phyloP scores from a whole-genome alignment of 2,113 vertebrate genomes.

The Notarius quadriscutis region DNA sequence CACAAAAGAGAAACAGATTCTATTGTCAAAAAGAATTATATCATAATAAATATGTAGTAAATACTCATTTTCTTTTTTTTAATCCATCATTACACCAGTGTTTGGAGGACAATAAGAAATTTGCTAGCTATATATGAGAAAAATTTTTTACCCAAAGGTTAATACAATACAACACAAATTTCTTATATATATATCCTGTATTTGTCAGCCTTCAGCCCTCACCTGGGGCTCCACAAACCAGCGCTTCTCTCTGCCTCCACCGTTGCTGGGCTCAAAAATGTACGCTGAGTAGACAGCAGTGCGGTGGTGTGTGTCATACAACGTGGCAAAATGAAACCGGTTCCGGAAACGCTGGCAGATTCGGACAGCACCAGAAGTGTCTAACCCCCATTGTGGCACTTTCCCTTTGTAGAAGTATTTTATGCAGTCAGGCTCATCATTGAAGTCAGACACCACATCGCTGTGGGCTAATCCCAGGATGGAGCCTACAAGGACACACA shows the following conservation, averaged over 20 bases:
- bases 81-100: neutral
- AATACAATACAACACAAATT: neutral
- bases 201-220: slow-evolving; percentile 23
- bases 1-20: neutral
- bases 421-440: slow-evolving; percentile 65
- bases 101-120: neutral
- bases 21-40: neutral
- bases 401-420: slow-evolving; percentile 69
- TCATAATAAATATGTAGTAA: neutral
- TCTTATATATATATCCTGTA: neutral
- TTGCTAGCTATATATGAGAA: neutral
- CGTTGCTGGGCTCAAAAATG: slow-evolving; percentile 67
- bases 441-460: slow-evolving; percentile 52
- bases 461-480: slow-evolving; percentile 13
- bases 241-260: slow-evolving; percentile 67
- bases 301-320: slow-evolving; percentile 69
- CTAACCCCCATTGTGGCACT: slow-evolving; percentile 62
- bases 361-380: slow-evolving; percentile 43
- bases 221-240: slow-evolving; percentile 79
- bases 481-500: slow-evolving; percentile 2
- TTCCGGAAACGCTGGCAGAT: slow-evolving; percentile 68
- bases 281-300: slow-evolving; percentile 74
- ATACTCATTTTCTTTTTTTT: neutral
- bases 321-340: slow-evolving; percentile 71
- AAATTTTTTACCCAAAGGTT: neutral